Evolutionary conservation across 2,888 invertebrate species (phyloP), one percentile per base, ranked within the genome.

Genomic region (Abrostola tripartita): DNA sequence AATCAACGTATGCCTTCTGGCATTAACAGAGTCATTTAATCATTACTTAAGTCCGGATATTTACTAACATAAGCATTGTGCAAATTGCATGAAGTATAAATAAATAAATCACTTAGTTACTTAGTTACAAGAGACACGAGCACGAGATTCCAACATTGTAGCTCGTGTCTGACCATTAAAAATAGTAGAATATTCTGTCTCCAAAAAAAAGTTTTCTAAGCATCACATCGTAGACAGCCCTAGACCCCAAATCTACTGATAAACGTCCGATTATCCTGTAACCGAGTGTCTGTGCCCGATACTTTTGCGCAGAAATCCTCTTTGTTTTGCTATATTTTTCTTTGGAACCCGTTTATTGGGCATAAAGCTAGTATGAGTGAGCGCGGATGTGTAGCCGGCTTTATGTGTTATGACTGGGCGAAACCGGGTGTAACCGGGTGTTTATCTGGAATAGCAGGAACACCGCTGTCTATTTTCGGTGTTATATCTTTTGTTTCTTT

Each of bases 281-380:
- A 57, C 56, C 66, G 56, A 71, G 68, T 71, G 71, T 71, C 54
- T 66, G 37, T 42, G 61, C 40, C 41, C 58, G 62, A 69, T 67
- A 76, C 61, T 67, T 63, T 68, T 58, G 54, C 59, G 53, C 63
- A 47, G 5, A 41, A 55, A 61, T 60, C 47, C 57, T 62, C 55
- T 66, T 74, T 74, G 68, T 76, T 71, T 71, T 58, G 61, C 6
- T 62, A 54, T 54, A 66, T 69, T 79, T 71, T 78, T 68, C 77
- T 65, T 68, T 54, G 50, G 47, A 47, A 50, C 50, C 36, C 57
- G 55, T 71, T 69, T 78, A 75, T 69, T 51, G 44, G 52, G 59
- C 55, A 54, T 70, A 65, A 70, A 69, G 53, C 38, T 54, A 59
- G 51, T 61, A 44, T 61, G 76, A 74, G 61, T 65, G 68, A 58